Percentiles rank a stretch among this genome's conserved stretches.
These are phyloP conservation scores for Lycaon pictus DNA, from an alignment of 2,113 vertebrate species.

Conservation along the genomic window DNA sequence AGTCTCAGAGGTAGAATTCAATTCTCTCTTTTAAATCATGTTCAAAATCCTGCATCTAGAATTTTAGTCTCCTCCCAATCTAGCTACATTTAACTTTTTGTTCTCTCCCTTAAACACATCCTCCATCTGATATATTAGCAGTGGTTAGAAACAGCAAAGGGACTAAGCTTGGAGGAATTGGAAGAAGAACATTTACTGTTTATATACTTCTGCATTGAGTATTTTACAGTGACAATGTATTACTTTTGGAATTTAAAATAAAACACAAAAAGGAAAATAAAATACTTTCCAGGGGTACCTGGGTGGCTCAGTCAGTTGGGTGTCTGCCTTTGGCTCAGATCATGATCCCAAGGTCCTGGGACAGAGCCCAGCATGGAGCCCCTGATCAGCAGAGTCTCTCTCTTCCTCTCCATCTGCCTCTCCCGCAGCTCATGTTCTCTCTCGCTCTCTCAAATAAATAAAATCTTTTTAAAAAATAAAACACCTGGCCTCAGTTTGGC, in stretches of 20 bases:
- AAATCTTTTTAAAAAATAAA: too few species aligned
- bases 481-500: neutral
- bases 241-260: constrained; percentile 16
- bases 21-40: constrained; percentile 28
- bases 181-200: neutral
- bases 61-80: neutral
- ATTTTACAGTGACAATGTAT: neutral
- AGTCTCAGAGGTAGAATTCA: neutral
- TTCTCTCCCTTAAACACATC: neutral
- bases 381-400: too few species aligned
- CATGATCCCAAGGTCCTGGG: too few species aligned
- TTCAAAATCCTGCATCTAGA: constrained; percentile 15
- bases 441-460: too few species aligned
- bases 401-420: too few species aligned
- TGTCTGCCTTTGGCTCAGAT: too few species aligned
- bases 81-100: neutral
- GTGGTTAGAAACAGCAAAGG: neutral
- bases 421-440: too few species aligned
- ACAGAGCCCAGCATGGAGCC: too few species aligned
- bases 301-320: too few species aligned
- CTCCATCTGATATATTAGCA: neutral
- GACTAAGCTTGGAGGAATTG: neutral
- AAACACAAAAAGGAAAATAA: constrained; percentile 40
- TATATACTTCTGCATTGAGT: neutral
- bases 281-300: neutral